Evolutionary conservation across 2,797 vertebrate species (phyloP).

Genomic region (Dendrocincla tyrannina): DNA sequence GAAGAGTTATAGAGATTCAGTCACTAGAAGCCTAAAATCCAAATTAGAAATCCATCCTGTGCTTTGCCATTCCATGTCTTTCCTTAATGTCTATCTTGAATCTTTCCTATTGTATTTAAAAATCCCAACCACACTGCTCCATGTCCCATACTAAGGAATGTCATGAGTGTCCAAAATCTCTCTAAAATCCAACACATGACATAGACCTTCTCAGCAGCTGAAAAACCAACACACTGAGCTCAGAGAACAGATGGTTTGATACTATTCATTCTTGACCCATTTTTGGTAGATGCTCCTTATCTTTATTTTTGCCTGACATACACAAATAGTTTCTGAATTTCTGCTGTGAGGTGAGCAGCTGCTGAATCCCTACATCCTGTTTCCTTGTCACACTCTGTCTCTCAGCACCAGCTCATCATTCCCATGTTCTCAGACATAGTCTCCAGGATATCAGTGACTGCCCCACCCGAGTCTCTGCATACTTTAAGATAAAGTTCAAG

Average conservation of each 20-base stretch:
- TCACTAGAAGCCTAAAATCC: neutral
- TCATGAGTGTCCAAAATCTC: neutral
- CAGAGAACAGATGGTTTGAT: neutral
- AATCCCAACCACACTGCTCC: neutral
- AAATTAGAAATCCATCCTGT: neutral
- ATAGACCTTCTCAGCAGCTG: neutral
- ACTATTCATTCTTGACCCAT: neutral
- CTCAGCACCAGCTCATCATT: neutral
- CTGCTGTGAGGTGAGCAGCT: neutral
- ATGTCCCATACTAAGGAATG: neutral
- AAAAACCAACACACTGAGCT: neutral
- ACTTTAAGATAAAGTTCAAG: neutral
- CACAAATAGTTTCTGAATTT: neutral
- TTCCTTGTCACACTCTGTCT: neutral
- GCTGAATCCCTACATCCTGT: neutral
- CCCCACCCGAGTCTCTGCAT: neutral
- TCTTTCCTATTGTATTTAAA: neutral
- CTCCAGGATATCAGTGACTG: neutral
- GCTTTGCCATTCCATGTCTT: neutral
- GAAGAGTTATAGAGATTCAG: neutral
- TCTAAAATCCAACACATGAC: neutral
- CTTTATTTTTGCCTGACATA: neutral
- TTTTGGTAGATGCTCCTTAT: neutral
- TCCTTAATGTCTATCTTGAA: neutral
- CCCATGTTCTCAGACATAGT: neutral